phyloP scores from a whole-genome alignment of 2,113 vertebrate genomes.

The Nothocercus julius region DNA sequence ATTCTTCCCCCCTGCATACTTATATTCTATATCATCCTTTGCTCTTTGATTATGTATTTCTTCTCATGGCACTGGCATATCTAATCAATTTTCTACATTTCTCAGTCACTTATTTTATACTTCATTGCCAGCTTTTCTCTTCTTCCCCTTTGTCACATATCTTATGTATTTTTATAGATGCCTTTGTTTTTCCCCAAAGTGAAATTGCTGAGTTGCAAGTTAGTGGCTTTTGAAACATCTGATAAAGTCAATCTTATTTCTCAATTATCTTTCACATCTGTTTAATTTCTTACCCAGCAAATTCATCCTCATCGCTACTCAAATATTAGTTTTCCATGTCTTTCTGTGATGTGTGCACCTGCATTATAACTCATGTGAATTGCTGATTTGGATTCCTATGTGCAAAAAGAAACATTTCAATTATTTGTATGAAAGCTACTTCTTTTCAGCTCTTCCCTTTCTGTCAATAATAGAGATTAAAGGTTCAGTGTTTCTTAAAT shows the following conservation, averaged over 20 bases:
- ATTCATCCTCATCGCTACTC: neutral
- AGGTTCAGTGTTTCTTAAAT: neutral
- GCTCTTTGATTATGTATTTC: neutral
- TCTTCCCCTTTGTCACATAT: neutral
- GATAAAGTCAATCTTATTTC: neutral
- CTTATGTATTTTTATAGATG: neutral
- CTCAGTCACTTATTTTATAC: neutral
- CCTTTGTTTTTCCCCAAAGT: neutral
- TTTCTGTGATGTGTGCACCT: neutral
- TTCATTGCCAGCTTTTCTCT: neutral
- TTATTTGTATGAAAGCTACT: neutral
- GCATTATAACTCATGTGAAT: neutral
- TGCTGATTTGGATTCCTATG: neutral
- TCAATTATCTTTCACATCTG: neutral
- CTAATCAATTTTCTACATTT: neutral
- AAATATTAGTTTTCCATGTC: neutral
- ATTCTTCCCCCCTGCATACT: neutral
- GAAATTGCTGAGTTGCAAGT: neutral
- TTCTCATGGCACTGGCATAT: neutral
- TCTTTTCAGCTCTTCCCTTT: neutral
- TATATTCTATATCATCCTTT: neutral
- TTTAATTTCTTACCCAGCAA: neutral
- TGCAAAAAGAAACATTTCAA: neutral
- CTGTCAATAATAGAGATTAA: neutral
- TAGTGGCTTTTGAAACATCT: neutral